Percentiles rank a stretch among this genome's conserved stretches.
These are phyloP conservation scores for Psammodynastes pulverulentus DNA, from an alignment of 2,113 vertebrate species.

Conservation along the genomic window DNA sequence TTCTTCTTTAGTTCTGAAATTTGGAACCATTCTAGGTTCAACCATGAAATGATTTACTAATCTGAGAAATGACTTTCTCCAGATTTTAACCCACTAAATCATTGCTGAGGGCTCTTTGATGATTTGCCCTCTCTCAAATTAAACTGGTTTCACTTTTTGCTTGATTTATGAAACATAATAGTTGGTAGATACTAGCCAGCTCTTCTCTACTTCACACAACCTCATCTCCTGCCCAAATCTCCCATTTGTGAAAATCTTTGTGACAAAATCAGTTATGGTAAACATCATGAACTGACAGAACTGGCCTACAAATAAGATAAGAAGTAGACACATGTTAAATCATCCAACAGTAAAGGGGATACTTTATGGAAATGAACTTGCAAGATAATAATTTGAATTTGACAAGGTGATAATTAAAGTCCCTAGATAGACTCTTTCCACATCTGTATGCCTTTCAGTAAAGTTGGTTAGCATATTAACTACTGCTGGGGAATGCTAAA, in stretches of 20 bases:
- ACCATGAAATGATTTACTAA: conserved; percentile 42
- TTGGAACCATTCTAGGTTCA: conserved; percentile 38
- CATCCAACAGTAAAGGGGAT: conserved; percentile 68
- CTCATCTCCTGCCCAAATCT: conserved; percentile 53
- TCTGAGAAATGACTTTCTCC: conserved; percentile 19
- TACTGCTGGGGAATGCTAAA: conserved; percentile 66
- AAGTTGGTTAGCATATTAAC: conserved; percentile 77
- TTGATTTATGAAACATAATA: conserved; percentile 57
- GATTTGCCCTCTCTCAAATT: conserved; percentile 25
- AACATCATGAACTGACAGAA: conserved; percentile 62
- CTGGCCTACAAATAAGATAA: conserved; percentile 68
- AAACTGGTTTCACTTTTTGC: conserved; percentile 46
- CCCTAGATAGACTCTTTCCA: conserved; percentile 75
- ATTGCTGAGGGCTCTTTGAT: conserved; percentile 45
- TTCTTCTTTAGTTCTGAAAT: not conserved
- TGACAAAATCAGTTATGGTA: conserved; percentile 65
- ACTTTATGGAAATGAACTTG: conserved; percentile 80
- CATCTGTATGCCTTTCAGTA: conserved; percentile 75
- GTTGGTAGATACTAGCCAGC: conserved; percentile 30
- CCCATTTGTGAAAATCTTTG: conserved; percentile 59
- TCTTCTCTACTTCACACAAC: conserved; percentile 36
- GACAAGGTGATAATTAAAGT: conserved; percentile 95
- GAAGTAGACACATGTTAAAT: conserved; percentile 74
- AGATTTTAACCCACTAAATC: conserved; percentile 42
- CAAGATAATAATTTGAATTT: conserved; percentile 82